Conservation (phyloP, 2,888 invertebrate genomes). For the Carterocephalus palaemon region DNA sequence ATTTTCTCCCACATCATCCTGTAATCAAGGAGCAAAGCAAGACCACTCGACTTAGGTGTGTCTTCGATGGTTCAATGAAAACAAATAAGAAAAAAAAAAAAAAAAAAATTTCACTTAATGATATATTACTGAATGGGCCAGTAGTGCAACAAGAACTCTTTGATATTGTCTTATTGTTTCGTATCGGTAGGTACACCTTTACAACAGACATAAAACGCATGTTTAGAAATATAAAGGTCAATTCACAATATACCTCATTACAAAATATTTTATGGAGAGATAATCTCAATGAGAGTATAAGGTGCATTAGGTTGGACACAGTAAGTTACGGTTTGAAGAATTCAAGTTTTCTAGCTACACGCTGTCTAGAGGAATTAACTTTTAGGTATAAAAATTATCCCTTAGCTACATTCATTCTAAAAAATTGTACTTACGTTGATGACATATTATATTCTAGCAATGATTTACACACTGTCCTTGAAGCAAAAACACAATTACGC, state of each 20-base stretch:
- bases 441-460: conserved; percentile 17
- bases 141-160: conserved; percentile 27
- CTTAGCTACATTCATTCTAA: conserved; percentile 23
- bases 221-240: conserved; percentile 26
- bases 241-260: conserved; percentile 20
- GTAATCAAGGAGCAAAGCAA: conserved; percentile 1
- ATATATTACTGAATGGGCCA: conserved; percentile 23
- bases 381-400: conserved; percentile 20
- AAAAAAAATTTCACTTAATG: conserved; percentile 24
- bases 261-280: conserved; percentile 32
- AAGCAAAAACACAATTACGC: conserved; percentile 23
- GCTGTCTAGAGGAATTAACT: conserved; percentile 27
- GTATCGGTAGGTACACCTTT: conserved; percentile 22
- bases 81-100: conserved; percentile 18
- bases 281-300: conserved; percentile 15
- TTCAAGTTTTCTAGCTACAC: conserved; percentile 28
- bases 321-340: conserved; percentile 33
- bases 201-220: conserved; percentile 31
- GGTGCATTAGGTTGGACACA: conserved; percentile 28
- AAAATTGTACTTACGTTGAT: conserved; percentile 25
- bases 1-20: conserved; percentile 15
- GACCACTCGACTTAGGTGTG: conserved; percentile 11
- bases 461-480: conserved; percentile 10
- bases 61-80: conserved; percentile 15
- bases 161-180: conserved; percentile 28